A percentile compares a stretch with the other conserved stretches of the same genome.
phyloP scores from a whole-genome alignment of 1,140 invertebrate genomes.

The Mizuhopecten yessoensis region DNA sequence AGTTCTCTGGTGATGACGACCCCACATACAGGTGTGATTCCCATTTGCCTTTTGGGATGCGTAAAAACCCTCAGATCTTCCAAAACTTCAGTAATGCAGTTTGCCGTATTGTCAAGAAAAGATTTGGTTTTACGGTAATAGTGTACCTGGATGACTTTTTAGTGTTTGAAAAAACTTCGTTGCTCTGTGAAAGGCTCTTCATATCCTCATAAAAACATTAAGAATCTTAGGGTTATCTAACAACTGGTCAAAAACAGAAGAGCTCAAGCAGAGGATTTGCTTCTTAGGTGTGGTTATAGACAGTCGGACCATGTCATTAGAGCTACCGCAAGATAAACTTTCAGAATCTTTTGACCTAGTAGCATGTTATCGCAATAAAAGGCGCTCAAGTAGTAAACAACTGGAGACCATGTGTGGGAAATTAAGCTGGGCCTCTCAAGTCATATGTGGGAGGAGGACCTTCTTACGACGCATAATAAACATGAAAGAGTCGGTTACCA shows the following conservation, averaged over 20 bases:
- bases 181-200: conserved; percentile 14
- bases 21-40: conserved; percentile 50
- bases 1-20: neutral
- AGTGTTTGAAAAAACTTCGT: conserved; percentile 45
- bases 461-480: conserved; percentile 47
- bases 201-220: neutral
- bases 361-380: neutral
- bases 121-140: conserved; percentile 37
- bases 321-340: neutral
- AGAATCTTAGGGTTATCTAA: conserved; percentile 48
- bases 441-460: conserved; percentile 46
- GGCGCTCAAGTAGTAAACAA: neutral
- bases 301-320: neutral
- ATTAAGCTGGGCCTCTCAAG: conserved; percentile 55
- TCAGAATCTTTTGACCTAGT: neutral
- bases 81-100: conserved; percentile 49
- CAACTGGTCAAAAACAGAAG: conserved; percentile 45
- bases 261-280: neutral
- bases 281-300: conserved; percentile 48
- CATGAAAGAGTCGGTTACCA: conserved; percentile 13
- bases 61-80: conserved; percentile 50
- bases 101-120: conserved; percentile 48
- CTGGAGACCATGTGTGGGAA: conserved; percentile 56
- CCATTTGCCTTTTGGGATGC: conserved; percentile 51
- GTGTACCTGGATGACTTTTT: conserved; percentile 58